Evolutionary conservation across 1,140 invertebrate genomes (phyloP).

Genomic region (Conus ventricosus): DNA sequence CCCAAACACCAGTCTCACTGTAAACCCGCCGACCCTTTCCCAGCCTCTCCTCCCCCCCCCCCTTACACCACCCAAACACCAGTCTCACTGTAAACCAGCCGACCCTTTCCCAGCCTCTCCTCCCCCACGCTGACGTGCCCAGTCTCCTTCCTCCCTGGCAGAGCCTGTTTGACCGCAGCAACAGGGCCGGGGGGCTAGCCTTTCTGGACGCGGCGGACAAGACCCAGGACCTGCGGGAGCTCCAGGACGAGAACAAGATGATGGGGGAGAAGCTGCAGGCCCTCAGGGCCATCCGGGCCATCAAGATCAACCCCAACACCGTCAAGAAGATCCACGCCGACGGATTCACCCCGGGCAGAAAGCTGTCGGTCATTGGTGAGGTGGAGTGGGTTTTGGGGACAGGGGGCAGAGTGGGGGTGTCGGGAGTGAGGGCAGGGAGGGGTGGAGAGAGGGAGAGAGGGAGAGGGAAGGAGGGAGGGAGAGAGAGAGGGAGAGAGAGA

Average conservation of each 20-base stretch:
- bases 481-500: neutral
- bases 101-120: too few relatives aligned
- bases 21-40: too few relatives aligned
- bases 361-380: slow-evolving; percentile 50
- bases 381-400: neutral
- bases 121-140: too few relatives aligned
- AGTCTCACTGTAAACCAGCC: too few relatives aligned
- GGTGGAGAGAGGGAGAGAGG: neutral
- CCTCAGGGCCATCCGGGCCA: slow-evolving; percentile 53
- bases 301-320: slow-evolving; percentile 60
- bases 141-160: neutral
- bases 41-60: too few relatives aligned
- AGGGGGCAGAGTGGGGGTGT: neutral
- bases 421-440: too few relatives aligned
- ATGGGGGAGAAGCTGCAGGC: slow-evolving; percentile 47
- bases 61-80: too few relatives aligned
- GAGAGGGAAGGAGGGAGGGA: too few relatives aligned
- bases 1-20: too few relatives aligned
- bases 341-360: slow-evolving; percentile 54
- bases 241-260: slow-evolving; percentile 40
- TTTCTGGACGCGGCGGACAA: slow-evolving; percentile 30
- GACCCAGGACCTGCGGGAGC: slow-evolving; percentile 33
- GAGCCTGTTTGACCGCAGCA: slow-evolving; percentile 44
- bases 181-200: slow-evolving; percentile 34
- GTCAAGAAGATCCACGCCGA: slow-evolving; percentile 59